These are phyloP conservation scores for Philereme transversata DNA, from an alignment of 2,888 invertebrate genomes.

Conservation along the genomic window DNA sequence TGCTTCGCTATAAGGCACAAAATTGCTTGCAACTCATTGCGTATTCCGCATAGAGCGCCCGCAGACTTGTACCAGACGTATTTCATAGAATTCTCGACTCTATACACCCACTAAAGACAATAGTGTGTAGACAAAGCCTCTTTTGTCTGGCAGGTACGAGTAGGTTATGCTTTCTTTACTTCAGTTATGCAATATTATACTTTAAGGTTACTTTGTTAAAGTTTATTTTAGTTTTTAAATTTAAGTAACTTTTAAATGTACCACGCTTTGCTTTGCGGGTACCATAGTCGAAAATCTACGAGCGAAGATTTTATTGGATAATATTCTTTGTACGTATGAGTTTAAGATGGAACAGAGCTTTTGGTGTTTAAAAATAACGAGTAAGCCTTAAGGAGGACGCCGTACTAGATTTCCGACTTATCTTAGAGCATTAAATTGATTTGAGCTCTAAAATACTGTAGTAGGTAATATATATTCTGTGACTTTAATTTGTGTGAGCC, in stretches of 20 bases:
- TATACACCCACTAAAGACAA: conserved; percentile 46
- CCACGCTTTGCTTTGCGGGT: conserved; percentile 26
- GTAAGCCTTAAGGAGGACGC: conserved; percentile 14
- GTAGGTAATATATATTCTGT: too few relatives aligned
- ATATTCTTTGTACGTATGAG: conserved; percentile 8
- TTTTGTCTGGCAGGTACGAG: conserved; percentile 47
- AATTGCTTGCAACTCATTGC: conserved; percentile 43
- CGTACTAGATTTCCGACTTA: neutral
- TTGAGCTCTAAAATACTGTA: neutral
- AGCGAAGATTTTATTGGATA: conserved; percentile 7
- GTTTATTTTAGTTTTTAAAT: conserved; percentile 30
- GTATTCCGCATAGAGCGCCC: conserved; percentile 35
- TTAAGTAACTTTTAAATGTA: conserved; percentile 26
- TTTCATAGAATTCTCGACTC: conserved; percentile 50
- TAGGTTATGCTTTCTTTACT: conserved; percentile 36
- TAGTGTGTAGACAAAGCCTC: conserved; percentile 53
- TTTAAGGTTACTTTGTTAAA: conserved; percentile 29
- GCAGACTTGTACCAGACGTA: conserved; percentile 33
- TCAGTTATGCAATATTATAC: conserved; percentile 36
- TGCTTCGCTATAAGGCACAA: conserved; percentile 43
- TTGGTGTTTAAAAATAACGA: conserved; percentile 13
- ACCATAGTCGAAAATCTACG: conserved; percentile 15
- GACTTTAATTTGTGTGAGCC: too few relatives aligned
- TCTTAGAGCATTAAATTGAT: conserved; percentile 1
- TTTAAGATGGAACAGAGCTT: conserved; percentile 10